Conservation (phyloP, 2,113 vertebrate genomes). For the Enhydra lutris region DNA sequence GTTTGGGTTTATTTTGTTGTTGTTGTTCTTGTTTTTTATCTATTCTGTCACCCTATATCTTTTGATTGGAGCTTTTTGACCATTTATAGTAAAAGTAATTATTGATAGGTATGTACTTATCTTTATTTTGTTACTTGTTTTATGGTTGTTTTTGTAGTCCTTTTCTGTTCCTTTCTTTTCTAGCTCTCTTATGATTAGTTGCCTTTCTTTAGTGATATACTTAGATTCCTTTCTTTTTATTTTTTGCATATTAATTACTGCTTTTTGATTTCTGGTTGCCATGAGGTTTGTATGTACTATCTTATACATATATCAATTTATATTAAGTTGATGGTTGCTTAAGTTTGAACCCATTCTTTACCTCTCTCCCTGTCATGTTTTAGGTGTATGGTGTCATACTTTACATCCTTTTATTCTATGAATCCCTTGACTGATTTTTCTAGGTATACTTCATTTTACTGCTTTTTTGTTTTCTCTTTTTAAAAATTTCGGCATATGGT, state of each 20-base stretch:
- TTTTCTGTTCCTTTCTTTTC: neutral
- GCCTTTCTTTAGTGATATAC: neutral
- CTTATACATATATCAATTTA: neutral
- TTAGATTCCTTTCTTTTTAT: neutral
- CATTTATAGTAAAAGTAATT: neutral
- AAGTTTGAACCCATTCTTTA: neutral
- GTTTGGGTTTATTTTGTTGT: no score
- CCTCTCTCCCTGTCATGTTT: neutral
- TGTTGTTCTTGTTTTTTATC: neutral
- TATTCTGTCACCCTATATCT: neutral
- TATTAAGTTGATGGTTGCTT: neutral
- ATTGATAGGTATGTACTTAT: neutral
- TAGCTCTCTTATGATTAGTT: neutral
- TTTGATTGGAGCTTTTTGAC: neutral
- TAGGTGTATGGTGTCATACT: neutral
- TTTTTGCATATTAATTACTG: neutral
- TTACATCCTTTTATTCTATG: neutral
- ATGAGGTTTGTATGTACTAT: neutral
- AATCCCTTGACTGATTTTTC: neutral
- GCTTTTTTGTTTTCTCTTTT: neutral
- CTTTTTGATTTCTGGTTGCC: neutral
- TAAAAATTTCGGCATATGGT: neutral
- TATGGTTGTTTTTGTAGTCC: neutral
- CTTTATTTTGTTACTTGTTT: neutral
- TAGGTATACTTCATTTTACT: neutral